phyloP scores from a whole-genome alignment of 2,888 invertebrate species.

The Acheta domesticus region DNA sequence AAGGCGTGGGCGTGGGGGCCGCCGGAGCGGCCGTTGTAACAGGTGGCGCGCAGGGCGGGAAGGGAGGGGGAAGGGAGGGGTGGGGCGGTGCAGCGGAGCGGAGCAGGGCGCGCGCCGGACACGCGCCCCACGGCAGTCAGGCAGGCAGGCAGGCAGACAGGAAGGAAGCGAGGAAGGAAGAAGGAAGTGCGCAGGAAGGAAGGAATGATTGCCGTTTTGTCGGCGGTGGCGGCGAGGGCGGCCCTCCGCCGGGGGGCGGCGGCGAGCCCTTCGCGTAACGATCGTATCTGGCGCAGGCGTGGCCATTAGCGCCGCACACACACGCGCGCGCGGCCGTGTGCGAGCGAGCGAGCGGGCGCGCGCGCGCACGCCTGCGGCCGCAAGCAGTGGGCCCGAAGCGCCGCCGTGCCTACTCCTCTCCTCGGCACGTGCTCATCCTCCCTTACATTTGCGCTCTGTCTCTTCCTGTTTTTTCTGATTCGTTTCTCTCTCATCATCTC shows the following conservation, averaged over 20 bases:
- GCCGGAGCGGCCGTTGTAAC: not conserved
- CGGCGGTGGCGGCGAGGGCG: not conserved
- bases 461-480: too few relatives aligned
- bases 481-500: too few relatives aligned
- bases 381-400: not conserved
- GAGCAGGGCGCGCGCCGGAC: too few relatives aligned
- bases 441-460: too few relatives aligned
- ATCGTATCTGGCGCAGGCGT: not conserved
- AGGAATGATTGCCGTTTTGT: not conserved
- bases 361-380: not conserved
- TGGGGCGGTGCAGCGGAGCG: not conserved
- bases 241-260: not conserved
- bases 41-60: not conserved
- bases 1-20: not conserved
- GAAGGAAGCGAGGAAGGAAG: not conserved
- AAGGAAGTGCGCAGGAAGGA: slow-evolving; percentile 4
- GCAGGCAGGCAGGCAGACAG: not conserved
- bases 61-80: not conserved
- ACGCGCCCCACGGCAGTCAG: too few relatives aligned
- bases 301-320: not conserved
- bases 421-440: not conserved
- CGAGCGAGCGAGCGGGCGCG: not conserved
- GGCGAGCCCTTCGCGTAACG: not conserved
- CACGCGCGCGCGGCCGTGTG: not conserved
- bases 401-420: not conserved